Evolutionary conservation across 2,113 vertebrate species (phyloP), one percentile per base, ranked within the genome.

Genomic region (Formicarius rufipectus): DNA sequence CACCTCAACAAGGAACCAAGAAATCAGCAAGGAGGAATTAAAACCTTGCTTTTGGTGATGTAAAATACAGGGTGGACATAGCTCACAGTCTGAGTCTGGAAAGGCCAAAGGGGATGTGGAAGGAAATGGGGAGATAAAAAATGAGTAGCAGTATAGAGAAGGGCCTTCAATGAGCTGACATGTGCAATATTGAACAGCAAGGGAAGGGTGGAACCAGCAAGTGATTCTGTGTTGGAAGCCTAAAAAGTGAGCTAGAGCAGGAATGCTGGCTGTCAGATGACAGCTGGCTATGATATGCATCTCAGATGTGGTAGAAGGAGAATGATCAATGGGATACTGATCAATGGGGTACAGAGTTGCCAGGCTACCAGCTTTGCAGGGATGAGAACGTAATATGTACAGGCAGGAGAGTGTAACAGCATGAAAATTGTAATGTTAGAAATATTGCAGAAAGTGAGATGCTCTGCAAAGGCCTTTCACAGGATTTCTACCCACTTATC

Each of bases 21-120:
- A 68, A 64, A 45, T 23, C 13, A 49, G 9, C 2, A 2, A 1
- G 7, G 7, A 31, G 15, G 10, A 17, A 53, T 28, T 5, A 40
- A 5, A 28, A 5, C 20, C 4, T 12, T 20, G 7, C 10, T 35
- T 50, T 25, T 40, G 27, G 62, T 79, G 75, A 4, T 55, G 8
- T 0, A 1, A 37, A 13, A 21, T 68, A 30, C 13, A 4, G 23
- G 21, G 33, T 47, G 18, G 23, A 35, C 1, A 2, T 16, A 4
- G 35, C 16, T 44, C 47, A 35, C 15, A 15, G 6, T 23, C 11
- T 37, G 18, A 22, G 31, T 60, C 44, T 89, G 80, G 50, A 33
- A 76, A 45, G 23, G 14, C 5, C 15, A 50, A 37, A 44, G 37
- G 25, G n/a, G 19, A 17, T 20, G 2, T 8, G 18, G 33, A 30